Evolutionary conservation across 1,140 invertebrate genomes (phyloP).

Genomic region (Ceratitis capitata): DNA sequence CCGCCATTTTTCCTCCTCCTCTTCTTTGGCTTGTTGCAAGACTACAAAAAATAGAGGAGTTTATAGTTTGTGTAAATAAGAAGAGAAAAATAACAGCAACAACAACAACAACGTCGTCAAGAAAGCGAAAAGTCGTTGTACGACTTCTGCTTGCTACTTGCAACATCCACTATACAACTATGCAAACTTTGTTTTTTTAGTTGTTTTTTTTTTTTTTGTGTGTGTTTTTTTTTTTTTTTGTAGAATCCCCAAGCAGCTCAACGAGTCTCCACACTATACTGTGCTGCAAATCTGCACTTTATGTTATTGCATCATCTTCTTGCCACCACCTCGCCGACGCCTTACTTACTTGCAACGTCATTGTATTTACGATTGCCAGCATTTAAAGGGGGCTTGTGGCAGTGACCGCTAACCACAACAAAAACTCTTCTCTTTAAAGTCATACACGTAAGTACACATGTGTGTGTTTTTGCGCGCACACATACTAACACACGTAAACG

Average conservation of each 20-base stretch:
- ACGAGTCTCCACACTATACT: neutral
- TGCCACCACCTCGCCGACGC: neutral
- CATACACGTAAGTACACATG: neutral
- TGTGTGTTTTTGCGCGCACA: neutral
- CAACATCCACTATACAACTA: neutral
- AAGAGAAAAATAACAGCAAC: neutral
- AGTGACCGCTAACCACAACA: constrained; percentile 36
- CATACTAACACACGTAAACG: neutral
- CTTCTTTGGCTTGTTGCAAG: neutral
- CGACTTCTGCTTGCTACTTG: constrained; percentile 25
- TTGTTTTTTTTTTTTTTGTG: neutral
- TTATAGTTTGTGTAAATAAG: neutral
- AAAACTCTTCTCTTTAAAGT: neutral
- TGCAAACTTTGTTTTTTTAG: neutral
- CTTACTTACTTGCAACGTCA: constrained; percentile 20
- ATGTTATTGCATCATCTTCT: constrained; percentile 27
- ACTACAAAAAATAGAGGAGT: neutral
- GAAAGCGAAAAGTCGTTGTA: constrained; percentile 35
- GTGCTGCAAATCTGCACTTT: neutral
- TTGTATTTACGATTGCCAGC: constrained; percentile 15
- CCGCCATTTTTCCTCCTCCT: neutral
- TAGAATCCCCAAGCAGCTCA: constrained; percentile 4
- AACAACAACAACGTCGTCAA: neutral
- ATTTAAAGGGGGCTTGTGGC: constrained; percentile 31
- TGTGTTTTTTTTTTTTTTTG: neutral